Evolutionary conservation across 2,888 invertebrate genomes (phyloP), one percentile per base, ranked within the genome.

Genomic region (Cephus pulcher): DNA sequence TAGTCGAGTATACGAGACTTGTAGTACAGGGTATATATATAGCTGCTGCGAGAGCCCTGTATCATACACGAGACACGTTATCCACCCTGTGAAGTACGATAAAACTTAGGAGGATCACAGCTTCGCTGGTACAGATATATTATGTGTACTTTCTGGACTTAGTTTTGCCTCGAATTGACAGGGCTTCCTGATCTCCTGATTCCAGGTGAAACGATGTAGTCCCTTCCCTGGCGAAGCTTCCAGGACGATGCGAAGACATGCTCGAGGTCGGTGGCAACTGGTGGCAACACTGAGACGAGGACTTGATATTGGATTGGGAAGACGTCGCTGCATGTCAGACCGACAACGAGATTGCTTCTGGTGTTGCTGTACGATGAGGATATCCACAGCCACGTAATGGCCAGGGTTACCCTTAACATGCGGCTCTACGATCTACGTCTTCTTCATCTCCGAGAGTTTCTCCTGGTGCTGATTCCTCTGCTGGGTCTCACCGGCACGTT

Each of bases 361-460:
- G 40, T 73, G 84, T 84, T 85, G 86, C 86, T 86, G 84, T 87
- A 88, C 89, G 86, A 90, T 89, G 90, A 85, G 84, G 78, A 78
- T 70, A 56, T 78, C 75, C 84, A 84, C 84, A 85, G 80, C 84
- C 86, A 84, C 85, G 86, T 86, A 87, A 86, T 86, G 86, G 84
- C 85, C 86, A 85, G 70, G 75, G 76, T 78, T 68, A 76, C 68
- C 78, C 73, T 86, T 87, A 90, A 89, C 87, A 91, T 91, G 91
- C 88, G 85, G 84, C 84, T 83, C 86, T 85, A 84, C 85, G 84
- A 82, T 84, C 84, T 82, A 80, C 84, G 80, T 78, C 81, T 84
- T 83, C 85, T 82, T 82, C 86, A 87, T 82, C 86, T 87, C 82
- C 86, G 86, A 79, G 83, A 86, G 84, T 84, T 90, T 80, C 85